Conservation (phyloP, 1,140 invertebrate species). For the Goniozus legneri region DNA sequence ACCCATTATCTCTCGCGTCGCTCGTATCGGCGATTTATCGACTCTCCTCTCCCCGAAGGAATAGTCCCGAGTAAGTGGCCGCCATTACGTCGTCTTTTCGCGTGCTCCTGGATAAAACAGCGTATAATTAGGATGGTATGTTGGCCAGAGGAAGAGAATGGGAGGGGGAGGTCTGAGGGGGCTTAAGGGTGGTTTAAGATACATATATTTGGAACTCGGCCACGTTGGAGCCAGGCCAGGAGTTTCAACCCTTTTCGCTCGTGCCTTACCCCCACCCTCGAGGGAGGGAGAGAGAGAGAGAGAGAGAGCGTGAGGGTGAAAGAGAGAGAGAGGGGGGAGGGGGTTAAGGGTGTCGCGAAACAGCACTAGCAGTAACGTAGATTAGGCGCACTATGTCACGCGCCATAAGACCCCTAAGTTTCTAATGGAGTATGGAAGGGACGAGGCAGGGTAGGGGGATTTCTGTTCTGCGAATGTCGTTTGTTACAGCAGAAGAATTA, state of each 20-base stretch:
- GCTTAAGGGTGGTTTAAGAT: constrained; percentile 29
- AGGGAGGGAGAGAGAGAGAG: constrained; percentile 29
- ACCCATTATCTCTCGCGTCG: too few species aligned
- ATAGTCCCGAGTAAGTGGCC: constrained; percentile 44
- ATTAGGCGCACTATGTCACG: constrained; percentile 21
- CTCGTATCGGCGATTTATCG: constrained; percentile 35
- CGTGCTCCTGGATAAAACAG: constrained; percentile 49
- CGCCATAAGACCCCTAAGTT: constrained; percentile 8
- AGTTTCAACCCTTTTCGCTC: constrained; percentile 43
- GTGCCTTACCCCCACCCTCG: constrained; percentile 21
- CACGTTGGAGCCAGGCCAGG: constrained; percentile 46
- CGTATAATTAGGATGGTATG: constrained; percentile 51
- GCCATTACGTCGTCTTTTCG: constrained; percentile 43
- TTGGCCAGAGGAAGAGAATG: background rate
- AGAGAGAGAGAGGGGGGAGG: constrained; percentile 3
- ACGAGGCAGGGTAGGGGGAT: too few species aligned
- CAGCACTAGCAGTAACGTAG: constrained; percentile 16
- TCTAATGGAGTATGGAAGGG: too few species aligned
- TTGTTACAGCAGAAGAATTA: too few species aligned
- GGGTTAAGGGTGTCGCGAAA: constrained; percentile 12
- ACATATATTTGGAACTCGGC: constrained; percentile 52
- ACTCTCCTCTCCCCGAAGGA: constrained; percentile 28
- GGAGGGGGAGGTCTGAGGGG: constrained; percentile 14
- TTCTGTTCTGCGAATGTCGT: too few species aligned
- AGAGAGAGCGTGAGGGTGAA: constrained; percentile 18